Conservation (phyloP, 1,140 invertebrate genomes). For the Brachionus asplanchnoidis region DNA sequence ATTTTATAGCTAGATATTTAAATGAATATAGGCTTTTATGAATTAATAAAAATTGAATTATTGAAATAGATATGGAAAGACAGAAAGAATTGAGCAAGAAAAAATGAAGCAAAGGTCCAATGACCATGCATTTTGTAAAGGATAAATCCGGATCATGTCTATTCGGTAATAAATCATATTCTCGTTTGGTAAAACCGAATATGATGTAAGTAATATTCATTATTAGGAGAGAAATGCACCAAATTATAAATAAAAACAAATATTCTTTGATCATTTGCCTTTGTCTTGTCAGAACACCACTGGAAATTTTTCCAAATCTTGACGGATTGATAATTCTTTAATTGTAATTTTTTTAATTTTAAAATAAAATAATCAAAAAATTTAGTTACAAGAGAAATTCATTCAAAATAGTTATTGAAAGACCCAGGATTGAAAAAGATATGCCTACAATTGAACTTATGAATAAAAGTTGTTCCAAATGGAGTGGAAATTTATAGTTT, state of each 20-base stretch:
- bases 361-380: neutral
- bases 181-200: neutral
- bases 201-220: neutral
- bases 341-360: neutral
- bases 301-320: neutral
- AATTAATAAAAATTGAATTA: neutral
- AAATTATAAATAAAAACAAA: neutral
- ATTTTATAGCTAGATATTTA: neutral
- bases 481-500: neutral
- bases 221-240: neutral
- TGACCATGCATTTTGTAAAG: neutral
- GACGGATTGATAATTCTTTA: neutral
- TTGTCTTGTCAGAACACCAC: neutral
- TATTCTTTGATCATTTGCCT: neutral
- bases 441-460: neutral
- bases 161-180: neutral
- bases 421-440: neutral
- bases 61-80: neutral
- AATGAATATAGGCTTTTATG: neutral
- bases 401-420: neutral
- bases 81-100: neutral
- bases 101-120: neutral
- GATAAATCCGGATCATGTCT: neutral
- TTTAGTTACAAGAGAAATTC: neutral
- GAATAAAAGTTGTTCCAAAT: neutral